Conservation (phyloP, 2,113 vertebrate species). For the Catharus bicknelli region DNA sequence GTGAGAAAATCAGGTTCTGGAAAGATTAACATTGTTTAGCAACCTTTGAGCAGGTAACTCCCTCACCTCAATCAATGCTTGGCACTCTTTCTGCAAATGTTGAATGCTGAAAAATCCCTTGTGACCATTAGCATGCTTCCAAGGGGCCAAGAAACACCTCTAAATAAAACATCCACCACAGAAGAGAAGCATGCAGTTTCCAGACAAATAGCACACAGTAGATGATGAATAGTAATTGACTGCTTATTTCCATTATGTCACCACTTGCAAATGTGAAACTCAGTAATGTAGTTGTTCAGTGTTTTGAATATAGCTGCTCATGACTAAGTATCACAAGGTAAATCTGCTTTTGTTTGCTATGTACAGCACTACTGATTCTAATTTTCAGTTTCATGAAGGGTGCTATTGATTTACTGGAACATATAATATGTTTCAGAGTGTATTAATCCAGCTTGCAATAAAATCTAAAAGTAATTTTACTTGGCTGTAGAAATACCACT, state of each 20-base stretch:
- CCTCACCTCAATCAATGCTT: background rate
- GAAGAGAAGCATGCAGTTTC: background rate
- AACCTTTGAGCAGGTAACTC: background rate
- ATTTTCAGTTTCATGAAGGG: background rate
- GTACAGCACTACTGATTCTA: background rate
- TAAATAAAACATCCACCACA: background rate
- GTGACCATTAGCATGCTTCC: background rate
- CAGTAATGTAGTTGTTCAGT: background rate
- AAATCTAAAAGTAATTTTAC: constrained; percentile 7
- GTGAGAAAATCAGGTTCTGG: background rate
- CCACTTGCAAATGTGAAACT: background rate
- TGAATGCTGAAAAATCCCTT: background rate
- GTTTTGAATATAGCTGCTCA: background rate
- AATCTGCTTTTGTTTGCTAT: background rate
- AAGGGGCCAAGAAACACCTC: background rate
- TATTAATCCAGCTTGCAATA: background rate
- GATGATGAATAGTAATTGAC: background rate
- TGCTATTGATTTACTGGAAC: background rate
- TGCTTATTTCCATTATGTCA: background rate
- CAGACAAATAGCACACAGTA: background rate
- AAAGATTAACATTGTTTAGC: background rate
- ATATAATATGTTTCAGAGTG: background rate
- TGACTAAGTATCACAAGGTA: background rate
- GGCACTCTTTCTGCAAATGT: background rate
- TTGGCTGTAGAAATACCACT: background rate